Conservation (phyloP, 2,888 invertebrate genomes). For the Stenichneumon culpator region DNA sequence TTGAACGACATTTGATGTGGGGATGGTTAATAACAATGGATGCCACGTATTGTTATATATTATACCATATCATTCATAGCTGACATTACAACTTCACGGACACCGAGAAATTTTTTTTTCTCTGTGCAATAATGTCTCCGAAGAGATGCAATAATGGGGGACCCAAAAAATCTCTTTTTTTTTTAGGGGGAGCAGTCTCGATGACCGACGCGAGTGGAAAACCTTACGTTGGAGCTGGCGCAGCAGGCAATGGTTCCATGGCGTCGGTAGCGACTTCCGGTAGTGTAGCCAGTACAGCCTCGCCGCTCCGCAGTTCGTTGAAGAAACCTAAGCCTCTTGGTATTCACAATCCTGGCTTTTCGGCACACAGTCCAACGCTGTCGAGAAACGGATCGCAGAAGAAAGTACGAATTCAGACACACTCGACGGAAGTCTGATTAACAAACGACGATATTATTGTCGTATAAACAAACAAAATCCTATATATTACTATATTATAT, state of each 20-base stretch:
- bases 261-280: constrained; percentile 84
- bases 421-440: constrained; percentile 94
- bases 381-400: constrained; percentile 95
- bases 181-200: constrained; percentile 89
- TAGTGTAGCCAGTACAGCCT: constrained; percentile 86
- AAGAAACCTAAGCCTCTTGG: constrained; percentile 94
- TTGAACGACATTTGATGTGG: not conserved
- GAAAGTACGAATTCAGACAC: constrained; percentile 96
- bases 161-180: constrained; percentile 24
- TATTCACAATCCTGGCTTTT: constrained; percentile 94
- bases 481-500: constrained; percentile 22
- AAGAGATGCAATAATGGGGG: constrained; percentile 8
- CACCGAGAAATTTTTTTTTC: constrained; percentile 35
- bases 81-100: constrained; percentile 16
- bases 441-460: constrained; percentile 43
- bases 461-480: constrained; percentile 42
- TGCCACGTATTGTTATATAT: constrained; percentile 26
- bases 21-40: constrained; percentile 50
- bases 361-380: constrained; percentile 93
- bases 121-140: constrained; percentile 13
- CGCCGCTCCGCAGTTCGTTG: constrained; percentile 92
- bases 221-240: constrained; percentile 89
- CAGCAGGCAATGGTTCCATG: constrained; percentile 86
- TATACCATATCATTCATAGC: constrained; percentile 14
- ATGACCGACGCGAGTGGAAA: constrained; percentile 96